A percentile compares a stretch with the other conserved stretches of the same genome.
Conservation (phyloP, 2,797 vertebrate genomes). For the Brachyrhaphis roseni region DNA sequence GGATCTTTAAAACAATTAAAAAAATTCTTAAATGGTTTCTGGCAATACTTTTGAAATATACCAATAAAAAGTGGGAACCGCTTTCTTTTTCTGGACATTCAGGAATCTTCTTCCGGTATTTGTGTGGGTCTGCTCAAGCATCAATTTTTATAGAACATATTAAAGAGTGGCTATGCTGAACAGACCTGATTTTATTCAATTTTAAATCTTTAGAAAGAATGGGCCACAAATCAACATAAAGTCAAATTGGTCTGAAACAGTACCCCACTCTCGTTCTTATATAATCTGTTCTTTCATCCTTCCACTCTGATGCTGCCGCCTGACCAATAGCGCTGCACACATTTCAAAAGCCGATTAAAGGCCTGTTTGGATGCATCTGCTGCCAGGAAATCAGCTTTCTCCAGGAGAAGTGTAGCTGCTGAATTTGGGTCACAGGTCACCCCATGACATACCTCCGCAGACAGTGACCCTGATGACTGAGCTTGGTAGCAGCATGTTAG, state of each 20-base stretch:
- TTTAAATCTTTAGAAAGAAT: background rate
- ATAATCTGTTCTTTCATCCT: constrained; percentile 10
- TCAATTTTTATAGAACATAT: background rate
- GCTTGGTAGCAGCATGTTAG: background rate
- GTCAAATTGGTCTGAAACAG: background rate
- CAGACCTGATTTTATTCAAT: background rate
- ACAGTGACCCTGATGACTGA: background rate
- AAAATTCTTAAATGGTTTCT: background rate
- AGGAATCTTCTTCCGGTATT: background rate
- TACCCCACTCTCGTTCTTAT: too few relatives aligned
- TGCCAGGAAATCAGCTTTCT: constrained; percentile 16
- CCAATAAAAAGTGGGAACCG: background rate
- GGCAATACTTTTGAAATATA: background rate
- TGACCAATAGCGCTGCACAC: background rate
- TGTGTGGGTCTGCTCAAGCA: background rate
- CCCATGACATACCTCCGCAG: background rate
- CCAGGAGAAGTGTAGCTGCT: background rate
- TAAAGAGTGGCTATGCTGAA: background rate
- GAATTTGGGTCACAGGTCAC: background rate
- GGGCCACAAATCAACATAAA: background rate
- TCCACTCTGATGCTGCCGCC: background rate
- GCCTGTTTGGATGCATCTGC: background rate
- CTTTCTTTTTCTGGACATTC: background rate
- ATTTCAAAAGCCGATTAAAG: constrained; percentile 21
- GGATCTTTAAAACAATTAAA: background rate